Conservation (phyloP, 2,797 vertebrate species). For the Mionectes olivaceus region DNA sequence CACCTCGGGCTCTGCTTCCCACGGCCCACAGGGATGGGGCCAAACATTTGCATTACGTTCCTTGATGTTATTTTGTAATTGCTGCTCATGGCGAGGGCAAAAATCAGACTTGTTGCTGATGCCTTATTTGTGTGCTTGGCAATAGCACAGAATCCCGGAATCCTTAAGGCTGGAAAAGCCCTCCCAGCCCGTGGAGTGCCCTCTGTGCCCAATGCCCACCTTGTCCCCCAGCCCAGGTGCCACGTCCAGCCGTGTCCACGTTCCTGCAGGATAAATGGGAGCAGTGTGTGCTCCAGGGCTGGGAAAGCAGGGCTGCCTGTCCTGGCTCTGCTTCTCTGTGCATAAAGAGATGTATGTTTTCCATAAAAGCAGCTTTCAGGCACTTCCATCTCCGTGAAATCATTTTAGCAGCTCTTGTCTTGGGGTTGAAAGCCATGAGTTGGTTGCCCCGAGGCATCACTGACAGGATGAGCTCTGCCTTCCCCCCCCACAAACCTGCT, state of each 20-base stretch:
- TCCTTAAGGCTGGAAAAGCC: neutral
- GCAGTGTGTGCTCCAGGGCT: neutral
- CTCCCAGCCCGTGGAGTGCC: neutral
- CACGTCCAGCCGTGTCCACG: neutral
- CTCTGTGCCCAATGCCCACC: neutral
- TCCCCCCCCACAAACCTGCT: neutral
- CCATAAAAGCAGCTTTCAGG: neutral
- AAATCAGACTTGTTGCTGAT: neutral
- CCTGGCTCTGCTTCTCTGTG: neutral
- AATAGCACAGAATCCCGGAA: neutral
- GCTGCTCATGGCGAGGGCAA: neutral
- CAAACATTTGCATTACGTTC: neutral
- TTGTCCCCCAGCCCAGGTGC: neutral
- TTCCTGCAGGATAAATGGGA: neutral
- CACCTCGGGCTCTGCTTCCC: slow-evolving; percentile 1
- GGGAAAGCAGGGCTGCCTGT: neutral
- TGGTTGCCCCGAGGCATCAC: neutral
- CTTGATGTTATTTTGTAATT: neutral
- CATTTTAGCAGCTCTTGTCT: neutral
- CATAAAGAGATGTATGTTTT: neutral
- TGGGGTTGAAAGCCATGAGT: neutral
- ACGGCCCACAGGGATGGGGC: neutral
- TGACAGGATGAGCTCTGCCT: neutral
- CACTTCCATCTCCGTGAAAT: neutral
- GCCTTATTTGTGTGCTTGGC: neutral